Base-by-base conservation (phyloP, 2,888 invertebrate genomes). In the Tholera decimalis region DNA sequence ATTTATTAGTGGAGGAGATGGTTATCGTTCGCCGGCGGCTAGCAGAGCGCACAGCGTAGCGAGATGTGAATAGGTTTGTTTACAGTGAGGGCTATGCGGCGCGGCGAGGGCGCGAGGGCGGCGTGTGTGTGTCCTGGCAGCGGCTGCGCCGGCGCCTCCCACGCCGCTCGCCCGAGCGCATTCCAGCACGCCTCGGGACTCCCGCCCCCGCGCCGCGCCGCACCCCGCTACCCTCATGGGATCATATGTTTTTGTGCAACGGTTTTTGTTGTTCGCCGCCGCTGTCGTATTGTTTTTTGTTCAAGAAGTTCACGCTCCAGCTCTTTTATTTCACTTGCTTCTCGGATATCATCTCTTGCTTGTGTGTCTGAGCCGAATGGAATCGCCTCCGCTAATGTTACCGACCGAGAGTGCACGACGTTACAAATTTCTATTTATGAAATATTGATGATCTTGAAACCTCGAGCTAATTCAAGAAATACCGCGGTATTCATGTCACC, bases 171-270 rank as follows among this genome's bases (percentile, higher is more conserved):
- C 91, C 89, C 89, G 94, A 92, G 92, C 94, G 92, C 95, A 95
- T 95, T 95, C 95, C 95, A 93, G 92, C 95, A 95, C 95, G 95
- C 95, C 95, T 93, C 90, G 88, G 89, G 88, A 85, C 89, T 88
- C 89, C 91, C 89, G 80, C 81, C 76, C 85, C 79, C 87, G 73
- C 87, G 78, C 84, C 82, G 74, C 85, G 58, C 68, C 35, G 47
- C 81, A 33, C 75, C 90, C 92, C 91, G 82, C 86, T 86, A 89
- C 92, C 93, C 93, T 92, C 94, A 91, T 92, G 92, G 93, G 94
- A 95, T 95, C 95, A 95, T 95, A 95, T 95, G 95, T 95, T 95
- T 95, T 95, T 95, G 92, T 94, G 93, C 94, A 95, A 95, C 95
- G 94, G 95, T 95, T 95, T 95, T 95, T 95, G 95, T 95, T 94